Conservation (phyloP, 2,888 invertebrate species). For the Kryphioiulus occultus region DNA sequence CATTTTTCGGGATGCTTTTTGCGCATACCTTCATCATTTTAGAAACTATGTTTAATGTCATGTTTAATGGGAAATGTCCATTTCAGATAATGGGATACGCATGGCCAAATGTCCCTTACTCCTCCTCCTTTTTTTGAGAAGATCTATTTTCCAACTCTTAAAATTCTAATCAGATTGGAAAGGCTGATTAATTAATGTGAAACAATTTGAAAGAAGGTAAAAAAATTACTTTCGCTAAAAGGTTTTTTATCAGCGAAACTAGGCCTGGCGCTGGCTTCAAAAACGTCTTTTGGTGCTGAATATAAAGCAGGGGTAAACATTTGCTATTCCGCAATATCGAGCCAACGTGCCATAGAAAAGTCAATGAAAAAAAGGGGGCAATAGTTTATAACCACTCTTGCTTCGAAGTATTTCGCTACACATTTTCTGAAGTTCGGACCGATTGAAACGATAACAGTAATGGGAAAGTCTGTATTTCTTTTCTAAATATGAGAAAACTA, state of each 20-base stretch:
- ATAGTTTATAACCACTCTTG: background rate
- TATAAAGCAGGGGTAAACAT: slow-evolving; percentile 6
- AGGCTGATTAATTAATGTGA: slow-evolving; percentile 21
- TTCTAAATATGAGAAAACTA: too few species aligned
- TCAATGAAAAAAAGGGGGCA: background rate
- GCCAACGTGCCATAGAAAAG: background rate
- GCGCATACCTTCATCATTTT: background rate
- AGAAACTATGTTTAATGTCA: background rate
- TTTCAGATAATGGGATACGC: slow-evolving; percentile 32
- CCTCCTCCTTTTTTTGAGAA: background rate
- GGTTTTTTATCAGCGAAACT: slow-evolving; percentile 18
- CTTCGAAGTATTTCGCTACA: too few species aligned
- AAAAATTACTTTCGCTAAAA: slow-evolving; percentile 32
- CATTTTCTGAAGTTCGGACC: too few species aligned
- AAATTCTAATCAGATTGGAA: slow-evolving; percentile 20
- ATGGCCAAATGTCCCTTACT: slow-evolving; percentile 20
- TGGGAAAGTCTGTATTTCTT: too few species aligned
- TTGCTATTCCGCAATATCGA: background rate
- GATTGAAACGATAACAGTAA: too few species aligned
- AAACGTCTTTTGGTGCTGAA: background rate
- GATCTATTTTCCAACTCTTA: background rate
- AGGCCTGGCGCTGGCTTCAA: slow-evolving; percentile 10
- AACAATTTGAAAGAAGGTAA: background rate
- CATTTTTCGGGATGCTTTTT: background rate
- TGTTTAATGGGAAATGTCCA: slow-evolving; percentile 18